Evolutionary conservation across 2,113 vertebrate species (phyloP).

Genomic region (Arenaria interpres): DNA sequence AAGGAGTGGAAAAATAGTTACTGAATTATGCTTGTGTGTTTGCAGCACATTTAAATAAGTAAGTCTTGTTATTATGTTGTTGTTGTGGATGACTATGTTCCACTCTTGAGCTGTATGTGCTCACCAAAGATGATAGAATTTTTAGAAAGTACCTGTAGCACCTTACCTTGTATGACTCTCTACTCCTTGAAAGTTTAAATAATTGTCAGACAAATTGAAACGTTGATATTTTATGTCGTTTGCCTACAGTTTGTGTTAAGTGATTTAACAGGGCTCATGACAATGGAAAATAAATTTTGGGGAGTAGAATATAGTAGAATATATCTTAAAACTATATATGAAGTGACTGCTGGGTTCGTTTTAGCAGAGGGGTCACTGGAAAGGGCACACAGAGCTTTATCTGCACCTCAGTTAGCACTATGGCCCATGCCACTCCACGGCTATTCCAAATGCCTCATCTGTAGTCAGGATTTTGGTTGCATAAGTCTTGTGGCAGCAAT

Average conservation of each 20-base stretch:
- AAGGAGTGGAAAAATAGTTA: neutral
- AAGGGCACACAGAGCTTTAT: neutral
- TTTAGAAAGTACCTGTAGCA: neutral
- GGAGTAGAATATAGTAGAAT: neutral
- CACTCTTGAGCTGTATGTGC: neutral
- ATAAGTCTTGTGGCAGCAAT: neutral
- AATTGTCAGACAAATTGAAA: neutral
- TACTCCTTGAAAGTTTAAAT: neutral
- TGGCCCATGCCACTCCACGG: neutral
- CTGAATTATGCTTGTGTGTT: neutral
- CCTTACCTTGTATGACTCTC: neutral
- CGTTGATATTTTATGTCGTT: neutral
- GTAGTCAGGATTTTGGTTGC: neutral
- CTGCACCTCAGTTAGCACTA: neutral
- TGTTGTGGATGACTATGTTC: neutral
- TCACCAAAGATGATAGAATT: neutral
- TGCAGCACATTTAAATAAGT: neutral
- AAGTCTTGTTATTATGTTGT: neutral
- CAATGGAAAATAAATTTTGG: neutral
- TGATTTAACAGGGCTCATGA: neutral
- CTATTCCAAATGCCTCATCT: neutral
- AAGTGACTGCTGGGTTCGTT: neutral
- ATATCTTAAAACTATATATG: neutral
- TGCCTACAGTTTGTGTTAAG: neutral
- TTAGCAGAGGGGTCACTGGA: neutral